Base-by-base conservation (phyloP, 1,140 invertebrate species). In the Oscheius sp. region DNA sequence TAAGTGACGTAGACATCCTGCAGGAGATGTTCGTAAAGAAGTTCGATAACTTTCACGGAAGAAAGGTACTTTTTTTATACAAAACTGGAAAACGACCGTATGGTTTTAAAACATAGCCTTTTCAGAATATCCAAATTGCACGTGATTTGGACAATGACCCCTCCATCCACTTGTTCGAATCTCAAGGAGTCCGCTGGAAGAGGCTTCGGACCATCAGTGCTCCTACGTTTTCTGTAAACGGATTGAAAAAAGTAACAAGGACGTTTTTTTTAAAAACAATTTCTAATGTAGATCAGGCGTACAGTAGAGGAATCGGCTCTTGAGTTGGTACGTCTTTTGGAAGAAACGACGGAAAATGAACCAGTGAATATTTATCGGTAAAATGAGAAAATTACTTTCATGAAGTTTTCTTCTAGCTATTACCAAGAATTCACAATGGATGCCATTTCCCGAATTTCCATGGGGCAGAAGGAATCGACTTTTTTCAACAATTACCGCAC, bases 11-110 rank as follows among this genome's bases (percentile, higher is more conserved):
- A 7, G 61, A 74, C 20, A 75, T 75, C 69, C 74, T 75, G 0
- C 59, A 75, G 1, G 74, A 75, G 4, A 26, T 75, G 0, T 73
- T 75, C n/a, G 34, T 75, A 1, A 75, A 66, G 61, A 75, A 75
- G 36, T 75, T 75, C 31, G 67, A 69, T 15, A n/a, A 70, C 2
- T 69, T 69, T 69, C 62, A 69, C 32, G 62, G 55, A 10, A 4
- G 67, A 4, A 69, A 69, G 62, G 69, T 71, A 18, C n/a, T n/a
- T 4, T 2, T 59, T 38, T 38, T 36, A n/a, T n/a, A n/a, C n/a
- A n/a, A n/a, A n/a, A n/a, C n/a, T n/a, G n/a, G n/a, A n/a, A n/a
- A n/a, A n/a, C n/a, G n/a, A n/a, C n/a, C n/a, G n/a, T n/a, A n/a
- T n/a, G 23, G 2, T 3, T 65, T n/a, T n/a, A 46, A n/a, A 52